Evolutionary conservation across 2,888 invertebrate genomes (phyloP), one percentile per base, ranked within the genome.

Genomic region (Sinotaia quadrata): DNA sequence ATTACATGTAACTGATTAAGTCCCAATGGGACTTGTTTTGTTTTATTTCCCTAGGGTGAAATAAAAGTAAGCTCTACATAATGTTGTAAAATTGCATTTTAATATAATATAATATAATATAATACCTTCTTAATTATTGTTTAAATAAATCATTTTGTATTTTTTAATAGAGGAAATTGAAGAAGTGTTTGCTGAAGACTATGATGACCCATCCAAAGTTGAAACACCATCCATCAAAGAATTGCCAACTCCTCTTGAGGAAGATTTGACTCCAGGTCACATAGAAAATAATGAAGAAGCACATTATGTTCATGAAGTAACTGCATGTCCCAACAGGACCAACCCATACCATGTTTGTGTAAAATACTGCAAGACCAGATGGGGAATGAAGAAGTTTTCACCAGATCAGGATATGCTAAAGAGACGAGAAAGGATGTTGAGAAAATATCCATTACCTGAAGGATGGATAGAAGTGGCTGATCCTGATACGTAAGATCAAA

Each of bases 391-490:
- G 67, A 76, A 76, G 31, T 88, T 87, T 75, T 70, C 76, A 72
- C 94, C 96, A 2, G 92, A 92, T 69, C 91, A 93, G 61, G 91
- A 90, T 58, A 96, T 96, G 89, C 89, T 93, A 72, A 91, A 93
- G 69, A 91, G 91, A 76, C 93, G 96, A 81, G 91, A 92, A 67
- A 92, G 92, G 85, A 91, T 96, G 85, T 87, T 98, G 68, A 91
- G 92, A 75, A 92, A 94, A 77, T 97, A 96, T 91, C 97, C 98
- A 0, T 87, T 98, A 54, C 95, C 97, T 0, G 91, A 93, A 60
- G 94, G 93, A 15, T 99, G 99, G 98, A 92, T 94, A 79, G 96
- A 98, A 88, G 92, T 96, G 15, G 97, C 94, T 85, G 98, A 98
- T 88, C 93, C 94, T 82, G 95, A 95, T 78, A 88, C 88, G 90